Evolutionary conservation across 1,140 invertebrate species (phyloP).

Genomic region (Uloborus diversus): DNA sequence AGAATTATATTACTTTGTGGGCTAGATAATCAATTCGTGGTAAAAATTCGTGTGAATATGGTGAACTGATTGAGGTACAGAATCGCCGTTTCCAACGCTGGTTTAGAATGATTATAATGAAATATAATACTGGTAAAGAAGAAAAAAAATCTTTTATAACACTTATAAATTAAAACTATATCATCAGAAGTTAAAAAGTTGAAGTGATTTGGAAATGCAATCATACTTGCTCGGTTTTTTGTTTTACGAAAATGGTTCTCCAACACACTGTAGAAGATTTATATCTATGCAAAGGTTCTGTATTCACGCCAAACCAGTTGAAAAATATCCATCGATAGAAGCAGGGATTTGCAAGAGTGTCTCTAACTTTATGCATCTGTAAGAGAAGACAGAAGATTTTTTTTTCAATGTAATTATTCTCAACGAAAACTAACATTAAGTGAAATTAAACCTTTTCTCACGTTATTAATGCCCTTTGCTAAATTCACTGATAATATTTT

Average conservation of each 20-base stretch:
- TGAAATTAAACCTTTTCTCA: too few relatives aligned
- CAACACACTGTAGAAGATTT: conserved; percentile 27
- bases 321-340: conserved; percentile 48
- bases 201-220: too few relatives aligned
- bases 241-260: conserved; percentile 8
- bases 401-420: background rate
- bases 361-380: conserved; percentile 16
- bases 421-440: background rate
- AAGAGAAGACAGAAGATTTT: background rate
- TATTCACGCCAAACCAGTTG: background rate
- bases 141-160: background rate
- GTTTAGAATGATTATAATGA: too few relatives aligned
- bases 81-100: too few relatives aligned
- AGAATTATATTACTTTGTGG: too few relatives aligned
- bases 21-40: too few relatives aligned
- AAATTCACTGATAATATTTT: too few relatives aligned
- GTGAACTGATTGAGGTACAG: too few relatives aligned
- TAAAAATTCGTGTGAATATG: too few relatives aligned
- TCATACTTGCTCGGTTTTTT: background rate
- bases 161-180: too few relatives aligned
- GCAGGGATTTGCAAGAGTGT: background rate
- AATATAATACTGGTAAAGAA: background rate
- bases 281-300: background rate
- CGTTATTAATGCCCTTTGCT: too few relatives aligned
- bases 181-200: too few relatives aligned